Percentiles rank a stretch among this genome's conserved stretches.
These are phyloP conservation scores for Lacerta bilineata DNA, from an alignment of 2,797 vertebrate genomes.

Conservation along the genomic window DNA sequence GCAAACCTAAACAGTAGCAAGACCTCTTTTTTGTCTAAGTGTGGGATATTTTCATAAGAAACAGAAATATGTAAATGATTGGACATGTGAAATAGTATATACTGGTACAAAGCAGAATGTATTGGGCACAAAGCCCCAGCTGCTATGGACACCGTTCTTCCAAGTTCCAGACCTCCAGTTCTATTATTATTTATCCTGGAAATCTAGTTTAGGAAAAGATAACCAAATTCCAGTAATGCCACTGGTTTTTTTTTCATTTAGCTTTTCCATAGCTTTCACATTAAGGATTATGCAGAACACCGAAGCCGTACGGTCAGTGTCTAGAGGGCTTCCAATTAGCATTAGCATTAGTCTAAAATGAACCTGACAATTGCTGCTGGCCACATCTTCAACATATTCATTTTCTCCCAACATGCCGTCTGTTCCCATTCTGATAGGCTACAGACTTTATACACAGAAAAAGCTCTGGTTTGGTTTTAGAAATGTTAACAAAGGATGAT, in stretches of 20 bases:
- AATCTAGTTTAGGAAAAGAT: neutral
- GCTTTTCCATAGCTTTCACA: conserved; percentile 3
- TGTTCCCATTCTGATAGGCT: conserved; percentile 6
- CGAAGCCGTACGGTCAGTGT: neutral
- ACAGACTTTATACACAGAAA: neutral
- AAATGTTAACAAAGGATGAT: conserved; percentile 11
- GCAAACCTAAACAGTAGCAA: neutral
- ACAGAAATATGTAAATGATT: neutral
- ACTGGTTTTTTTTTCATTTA: neutral
- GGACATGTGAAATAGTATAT: neutral
- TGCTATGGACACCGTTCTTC: neutral
- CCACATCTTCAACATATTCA: rapidly evolving
- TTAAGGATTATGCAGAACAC: neutral
- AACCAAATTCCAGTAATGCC: conserved; percentile 3
- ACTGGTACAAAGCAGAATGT: neutral
- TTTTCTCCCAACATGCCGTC: neutral
- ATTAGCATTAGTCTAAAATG: conserved; percentile 19
- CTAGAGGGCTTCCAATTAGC: conserved; percentile 14
- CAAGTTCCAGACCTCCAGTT: neutral
- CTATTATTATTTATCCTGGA: neutral
- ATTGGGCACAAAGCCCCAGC: neutral
- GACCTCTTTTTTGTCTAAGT: neutral
- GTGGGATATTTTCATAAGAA: neutral
- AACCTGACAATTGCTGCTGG: conserved; percentile 18
- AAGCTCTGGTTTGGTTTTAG: conserved; percentile 23